A percentile compares a stretch with the other conserved stretches of the same genome.
Evolutionary conservation across 2,888 invertebrate genomes (phyloP).

Genomic region (Melitaea athalia): DNA sequence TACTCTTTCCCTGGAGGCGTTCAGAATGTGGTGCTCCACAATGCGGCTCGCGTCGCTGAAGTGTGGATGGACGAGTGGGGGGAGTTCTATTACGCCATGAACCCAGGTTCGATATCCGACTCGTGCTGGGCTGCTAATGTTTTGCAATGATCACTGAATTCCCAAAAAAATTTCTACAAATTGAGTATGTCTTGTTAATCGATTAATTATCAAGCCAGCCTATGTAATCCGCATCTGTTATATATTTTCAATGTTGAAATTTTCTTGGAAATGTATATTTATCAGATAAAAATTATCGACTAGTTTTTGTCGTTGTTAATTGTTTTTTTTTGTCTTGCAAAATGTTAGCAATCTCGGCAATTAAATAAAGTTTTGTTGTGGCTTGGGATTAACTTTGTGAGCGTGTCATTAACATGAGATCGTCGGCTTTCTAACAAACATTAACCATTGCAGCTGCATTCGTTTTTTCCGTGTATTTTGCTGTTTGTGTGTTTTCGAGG

Average conservation of each 20-base stretch:
- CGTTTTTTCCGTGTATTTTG: slow-evolving; percentile 43
- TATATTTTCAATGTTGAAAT: neutral
- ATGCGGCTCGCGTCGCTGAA: slow-evolving; percentile 98
- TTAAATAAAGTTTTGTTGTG: slow-evolving; percentile 77
- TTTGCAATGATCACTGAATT: slow-evolving; percentile 43
- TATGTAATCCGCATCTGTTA: neutral
- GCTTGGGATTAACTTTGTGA: slow-evolving; percentile 65
- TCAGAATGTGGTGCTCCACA: slow-evolving; percentile 97
- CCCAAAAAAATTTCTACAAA: too few species aligned
- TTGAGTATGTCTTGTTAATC: slow-evolving; percentile 3
- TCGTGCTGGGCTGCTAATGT: slow-evolving; percentile 48
- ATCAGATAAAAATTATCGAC: slow-evolving; percentile 16
- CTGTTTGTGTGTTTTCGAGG: slow-evolving; percentile 27
- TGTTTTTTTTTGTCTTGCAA: slow-evolving; percentile 17
- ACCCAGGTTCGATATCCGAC: slow-evolving; percentile 90
- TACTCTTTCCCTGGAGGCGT: slow-evolving; percentile 99
- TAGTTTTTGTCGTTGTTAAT: neutral
- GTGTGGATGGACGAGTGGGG: slow-evolving; percentile 99
- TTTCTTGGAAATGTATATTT: slow-evolving; percentile 6
- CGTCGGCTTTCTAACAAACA: slow-evolving; percentile 61
- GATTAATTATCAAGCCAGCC: neutral
- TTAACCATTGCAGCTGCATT: slow-evolving; percentile 78
- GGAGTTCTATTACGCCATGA: slow-evolving; percentile 99
- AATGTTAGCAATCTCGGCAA: slow-evolving; percentile 50
- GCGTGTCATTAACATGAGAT: slow-evolving; percentile 56